phyloP scores from a whole-genome alignment of 1,140 invertebrate species.

The Plectus sambesii region DNA sequence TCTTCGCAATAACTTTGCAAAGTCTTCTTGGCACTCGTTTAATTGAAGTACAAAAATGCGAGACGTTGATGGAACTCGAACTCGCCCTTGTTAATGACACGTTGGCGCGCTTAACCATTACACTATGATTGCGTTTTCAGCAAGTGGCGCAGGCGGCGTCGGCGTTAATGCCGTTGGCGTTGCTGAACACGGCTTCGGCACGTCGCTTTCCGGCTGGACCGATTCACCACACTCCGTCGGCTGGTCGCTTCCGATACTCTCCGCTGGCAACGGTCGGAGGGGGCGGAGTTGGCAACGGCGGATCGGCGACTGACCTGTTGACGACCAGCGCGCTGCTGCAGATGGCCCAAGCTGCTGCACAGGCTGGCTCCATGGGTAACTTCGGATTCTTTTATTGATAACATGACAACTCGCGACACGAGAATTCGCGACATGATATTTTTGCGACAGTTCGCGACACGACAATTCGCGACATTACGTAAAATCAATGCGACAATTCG shows the following conservation, averaged over 20 bases:
- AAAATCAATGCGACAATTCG: no score
- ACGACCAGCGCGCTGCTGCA: slow-evolving; percentile 68
- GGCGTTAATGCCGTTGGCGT: slow-evolving; percentile 50
- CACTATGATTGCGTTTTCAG: background rate
- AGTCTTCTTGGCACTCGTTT: slow-evolving; percentile 16
- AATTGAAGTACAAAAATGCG: no score
- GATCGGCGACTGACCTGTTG: slow-evolving; percentile 51
- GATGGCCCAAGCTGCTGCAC: slow-evolving; percentile 55
- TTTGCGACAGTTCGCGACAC: no score
- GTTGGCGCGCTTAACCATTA: no score
- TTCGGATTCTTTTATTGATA: background rate
- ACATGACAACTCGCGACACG: no score
- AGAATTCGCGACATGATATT: no score
- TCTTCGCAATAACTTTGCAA: slow-evolving; percentile 5
- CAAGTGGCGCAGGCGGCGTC: slow-evolving; percentile 54
- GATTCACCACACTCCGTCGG: slow-evolving; percentile 59
- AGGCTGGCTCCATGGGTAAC: slow-evolving; percentile 14
- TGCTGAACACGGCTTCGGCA: slow-evolving; percentile 61
- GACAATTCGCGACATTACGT: no score
- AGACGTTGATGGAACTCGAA: no score
- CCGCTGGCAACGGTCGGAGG: slow-evolving; percentile 68
- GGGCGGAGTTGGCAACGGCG: slow-evolving; percentile 18
- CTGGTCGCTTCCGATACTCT: slow-evolving; percentile 64
- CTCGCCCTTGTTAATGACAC: no score
- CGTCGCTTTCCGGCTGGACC: slow-evolving; percentile 64